Evolutionary conservation across 2,888 invertebrate species (phyloP).

Genomic region (Dermolepida albohirtum): DNA sequence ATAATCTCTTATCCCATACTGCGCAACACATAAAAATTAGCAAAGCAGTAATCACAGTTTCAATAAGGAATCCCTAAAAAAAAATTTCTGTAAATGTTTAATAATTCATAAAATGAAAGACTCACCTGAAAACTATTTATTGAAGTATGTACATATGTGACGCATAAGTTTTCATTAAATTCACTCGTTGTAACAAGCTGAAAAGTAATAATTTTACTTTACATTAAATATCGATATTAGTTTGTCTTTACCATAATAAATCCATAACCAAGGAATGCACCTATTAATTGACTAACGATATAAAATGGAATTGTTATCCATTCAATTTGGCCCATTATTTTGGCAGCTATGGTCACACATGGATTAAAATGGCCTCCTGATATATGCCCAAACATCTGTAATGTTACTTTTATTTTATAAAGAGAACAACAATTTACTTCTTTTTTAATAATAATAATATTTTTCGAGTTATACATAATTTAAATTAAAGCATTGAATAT

Average conservation of each 20-base stretch:
- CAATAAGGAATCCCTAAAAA: slow-evolving; percentile 53
- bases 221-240: not conserved
- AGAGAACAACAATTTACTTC: too few species aligned
- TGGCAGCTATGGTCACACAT: slow-evolving; percentile 74
- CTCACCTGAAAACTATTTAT: slow-evolving; percentile 59
- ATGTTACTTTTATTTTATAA: slow-evolving; percentile 40
- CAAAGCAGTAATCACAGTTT: slow-evolving; percentile 39
- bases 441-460: too few species aligned
- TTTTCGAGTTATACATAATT: too few species aligned
- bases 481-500: too few species aligned
- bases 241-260: slow-evolving; percentile 65
- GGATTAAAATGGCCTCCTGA: slow-evolving; percentile 82
- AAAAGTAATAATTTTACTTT: slow-evolving; percentile 12
- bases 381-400: slow-evolving; percentile 76
- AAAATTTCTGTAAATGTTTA: slow-evolving; percentile 40
- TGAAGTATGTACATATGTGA: slow-evolving; percentile 67
- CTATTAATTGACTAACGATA: slow-evolving; percentile 71
- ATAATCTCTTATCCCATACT: slow-evolving; percentile 45
- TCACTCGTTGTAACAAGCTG: slow-evolving; percentile 62
- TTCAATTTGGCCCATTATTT: slow-evolving; percentile 68
- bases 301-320: slow-evolving; percentile 68
- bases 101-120: not conserved
- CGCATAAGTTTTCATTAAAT: slow-evolving; percentile 66
- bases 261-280: slow-evolving; percentile 75
- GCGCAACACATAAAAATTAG: slow-evolving; percentile 43